Conservation (phyloP, 2,113 vertebrate species). For the Scopus umbretta region DNA sequence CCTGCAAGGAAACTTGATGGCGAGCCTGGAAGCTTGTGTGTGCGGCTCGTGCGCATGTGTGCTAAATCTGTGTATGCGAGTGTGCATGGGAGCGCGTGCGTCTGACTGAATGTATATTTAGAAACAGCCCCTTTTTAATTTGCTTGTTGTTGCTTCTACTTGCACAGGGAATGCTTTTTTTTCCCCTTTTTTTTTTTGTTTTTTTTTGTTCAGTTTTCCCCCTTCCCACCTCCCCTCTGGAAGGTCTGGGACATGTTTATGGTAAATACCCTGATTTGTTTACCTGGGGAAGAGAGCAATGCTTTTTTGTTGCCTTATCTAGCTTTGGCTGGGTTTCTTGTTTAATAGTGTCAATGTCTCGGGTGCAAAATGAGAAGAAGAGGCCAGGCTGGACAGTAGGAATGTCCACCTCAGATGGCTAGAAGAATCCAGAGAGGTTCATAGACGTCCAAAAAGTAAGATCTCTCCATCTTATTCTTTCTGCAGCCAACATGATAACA, state of each 20-base stretch:
- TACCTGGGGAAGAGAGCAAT: constrained; percentile 74
- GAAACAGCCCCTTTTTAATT: constrained; percentile 52
- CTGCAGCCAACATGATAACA: constrained; percentile 53
- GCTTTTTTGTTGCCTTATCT: constrained; percentile 82
- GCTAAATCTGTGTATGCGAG: not conserved
- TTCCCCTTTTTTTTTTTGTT: not conserved
- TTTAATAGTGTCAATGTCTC: constrained; percentile 66
- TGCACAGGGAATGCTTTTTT: constrained; percentile 55
- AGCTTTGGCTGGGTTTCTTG: constrained; percentile 77
- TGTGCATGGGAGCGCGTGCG: not conserved
- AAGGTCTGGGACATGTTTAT: constrained; percentile 39
- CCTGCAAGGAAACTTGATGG: constrained; percentile 63
- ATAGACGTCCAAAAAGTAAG: constrained; percentile 11
- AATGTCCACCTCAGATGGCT: constrained; percentile 24
- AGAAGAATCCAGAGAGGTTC: constrained; percentile 35
- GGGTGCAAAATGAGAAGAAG: constrained; percentile 55
- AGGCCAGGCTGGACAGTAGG: constrained; percentile 50
- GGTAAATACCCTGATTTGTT: constrained; percentile 68
- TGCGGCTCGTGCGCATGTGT: not conserved
- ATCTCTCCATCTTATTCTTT: constrained; percentile 31
- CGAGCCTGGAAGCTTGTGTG: constrained; percentile 45
- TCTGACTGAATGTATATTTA: constrained; percentile 44
- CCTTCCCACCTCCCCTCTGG: not conserved
- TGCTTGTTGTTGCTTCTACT: constrained; percentile 55
- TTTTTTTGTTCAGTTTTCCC: not conserved